These are phyloP conservation scores for Stenodema calcarata DNA, from an alignment of 2,888 invertebrate genomes.

Conservation along the genomic window DNA sequence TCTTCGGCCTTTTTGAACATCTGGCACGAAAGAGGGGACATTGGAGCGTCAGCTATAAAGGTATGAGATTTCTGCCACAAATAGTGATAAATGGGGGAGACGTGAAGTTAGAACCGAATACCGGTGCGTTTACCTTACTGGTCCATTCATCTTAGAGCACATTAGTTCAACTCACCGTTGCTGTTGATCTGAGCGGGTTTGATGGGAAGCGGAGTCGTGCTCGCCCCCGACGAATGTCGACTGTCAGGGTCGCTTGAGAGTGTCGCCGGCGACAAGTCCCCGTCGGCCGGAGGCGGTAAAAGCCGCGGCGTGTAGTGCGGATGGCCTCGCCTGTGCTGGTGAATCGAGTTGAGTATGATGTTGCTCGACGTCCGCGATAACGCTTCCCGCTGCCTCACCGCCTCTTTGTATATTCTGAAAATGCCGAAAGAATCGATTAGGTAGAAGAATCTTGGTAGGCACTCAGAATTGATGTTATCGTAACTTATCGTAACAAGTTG, in stretches of 20 bases:
- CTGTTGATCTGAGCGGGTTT: slow-evolving; percentile 66
- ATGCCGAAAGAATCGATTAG: neutral
- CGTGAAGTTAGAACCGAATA: no score
- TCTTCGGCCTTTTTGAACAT: no score
- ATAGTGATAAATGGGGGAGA: no score
- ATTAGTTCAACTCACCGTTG: slow-evolving; percentile 68
- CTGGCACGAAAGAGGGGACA: no score
- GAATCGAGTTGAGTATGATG: slow-evolving; percentile 83
- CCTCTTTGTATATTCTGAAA: slow-evolving; percentile 68
- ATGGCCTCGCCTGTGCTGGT: slow-evolving; percentile 79
- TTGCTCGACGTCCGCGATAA: slow-evolving; percentile 85
- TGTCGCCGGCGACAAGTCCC: slow-evolving; percentile 65
- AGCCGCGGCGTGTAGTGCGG: slow-evolving; percentile 70
- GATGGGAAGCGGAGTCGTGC: slow-evolving; percentile 64
- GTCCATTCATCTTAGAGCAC: no score
- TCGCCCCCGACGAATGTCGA: slow-evolving; percentile 65
- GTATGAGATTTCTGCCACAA: no score
- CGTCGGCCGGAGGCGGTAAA: slow-evolving; percentile 67
- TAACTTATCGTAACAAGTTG: no score
- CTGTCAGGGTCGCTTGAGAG: slow-evolving; percentile 66
- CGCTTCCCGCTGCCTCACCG: slow-evolving; percentile 81
- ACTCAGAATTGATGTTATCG: no score
- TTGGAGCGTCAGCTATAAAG: no score
- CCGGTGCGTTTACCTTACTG: no score
- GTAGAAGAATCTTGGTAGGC: no score